Percentiles rank a stretch among this genome's conserved stretches.
These are phyloP conservation scores for Drosophila phalerata DNA, from an alignment of 2,888 invertebrate species.

Conservation along the genomic window DNA sequence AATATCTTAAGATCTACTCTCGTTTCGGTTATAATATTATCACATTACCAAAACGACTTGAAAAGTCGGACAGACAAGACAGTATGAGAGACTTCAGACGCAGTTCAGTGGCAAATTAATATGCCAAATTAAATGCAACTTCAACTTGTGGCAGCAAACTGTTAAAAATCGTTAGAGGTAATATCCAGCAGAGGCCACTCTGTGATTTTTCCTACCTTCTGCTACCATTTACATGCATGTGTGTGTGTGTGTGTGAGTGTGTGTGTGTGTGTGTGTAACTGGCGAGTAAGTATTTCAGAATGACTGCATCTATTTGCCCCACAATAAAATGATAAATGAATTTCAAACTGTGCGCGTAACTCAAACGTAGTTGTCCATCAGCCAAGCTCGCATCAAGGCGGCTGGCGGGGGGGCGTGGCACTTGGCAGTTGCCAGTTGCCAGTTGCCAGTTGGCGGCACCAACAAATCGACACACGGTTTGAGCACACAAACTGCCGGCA, in stretches of 20 bases:
- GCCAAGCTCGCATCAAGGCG: slow-evolving; percentile 16
- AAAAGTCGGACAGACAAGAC: background rate
- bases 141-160: slow-evolving; percentile 51
- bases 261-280: slow-evolving; percentile 19
- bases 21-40: slow-evolving; percentile 34
- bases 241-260: slow-evolving; percentile 16
- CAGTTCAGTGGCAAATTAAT: slow-evolving; percentile 60
- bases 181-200: slow-evolving; percentile 52
- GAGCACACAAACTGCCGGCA: slow-evolving; percentile 33
- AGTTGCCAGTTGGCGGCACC: slow-evolving; percentile 18
- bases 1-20: slow-evolving; percentile 7
- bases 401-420: slow-evolving; percentile 9
- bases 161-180: slow-evolving; percentile 58
- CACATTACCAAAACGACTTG: slow-evolving; percentile 40
- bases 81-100: background rate
- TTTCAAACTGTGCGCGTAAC: slow-evolving; percentile 78
- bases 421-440: background rate
- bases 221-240: slow-evolving; percentile 56
- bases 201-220: slow-evolving; percentile 28
- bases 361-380: slow-evolving; percentile 64
- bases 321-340: slow-evolving; percentile 79
- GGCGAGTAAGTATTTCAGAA: slow-evolving; percentile 31
- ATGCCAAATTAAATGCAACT: slow-evolving; percentile 64
- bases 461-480: slow-evolving; percentile 1
- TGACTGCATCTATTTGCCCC: slow-evolving; percentile 60